Conservation (phyloP, 2,113 vertebrate genomes). For the Parus major region DNA sequence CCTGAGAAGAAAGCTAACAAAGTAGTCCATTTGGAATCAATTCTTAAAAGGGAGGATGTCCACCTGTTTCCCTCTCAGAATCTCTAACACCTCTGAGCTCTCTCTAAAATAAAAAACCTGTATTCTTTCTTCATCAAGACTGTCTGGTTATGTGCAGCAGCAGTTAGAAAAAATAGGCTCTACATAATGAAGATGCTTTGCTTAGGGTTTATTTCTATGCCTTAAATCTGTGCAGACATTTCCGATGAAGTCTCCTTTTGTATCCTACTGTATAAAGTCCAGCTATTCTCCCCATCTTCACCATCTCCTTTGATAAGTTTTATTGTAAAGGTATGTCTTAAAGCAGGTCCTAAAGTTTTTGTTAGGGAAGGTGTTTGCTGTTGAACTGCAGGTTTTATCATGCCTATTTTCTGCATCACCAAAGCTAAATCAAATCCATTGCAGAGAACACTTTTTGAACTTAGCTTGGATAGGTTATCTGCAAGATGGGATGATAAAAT, state of each 20-base stretch:
- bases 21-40: neutral
- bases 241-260: neutral
- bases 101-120: neutral
- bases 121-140: neutral
- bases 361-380: neutral
- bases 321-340: neutral
- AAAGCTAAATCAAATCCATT: neutral
- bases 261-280: neutral
- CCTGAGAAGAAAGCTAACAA: neutral
- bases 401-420: neutral
- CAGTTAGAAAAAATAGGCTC: neutral
- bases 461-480: neutral
- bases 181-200: neutral
- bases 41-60: neutral
- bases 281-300: neutral
- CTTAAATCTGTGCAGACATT: neutral
- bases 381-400: neutral
- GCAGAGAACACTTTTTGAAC: neutral
- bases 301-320: neutral
- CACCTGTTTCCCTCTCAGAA: neutral
- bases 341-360: neutral
- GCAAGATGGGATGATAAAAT: neutral
- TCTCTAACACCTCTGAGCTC: neutral
- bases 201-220: neutral
- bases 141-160: neutral